Base-by-base conservation (phyloP, 2,888 invertebrate species). In the Athalia rosae region DNA sequence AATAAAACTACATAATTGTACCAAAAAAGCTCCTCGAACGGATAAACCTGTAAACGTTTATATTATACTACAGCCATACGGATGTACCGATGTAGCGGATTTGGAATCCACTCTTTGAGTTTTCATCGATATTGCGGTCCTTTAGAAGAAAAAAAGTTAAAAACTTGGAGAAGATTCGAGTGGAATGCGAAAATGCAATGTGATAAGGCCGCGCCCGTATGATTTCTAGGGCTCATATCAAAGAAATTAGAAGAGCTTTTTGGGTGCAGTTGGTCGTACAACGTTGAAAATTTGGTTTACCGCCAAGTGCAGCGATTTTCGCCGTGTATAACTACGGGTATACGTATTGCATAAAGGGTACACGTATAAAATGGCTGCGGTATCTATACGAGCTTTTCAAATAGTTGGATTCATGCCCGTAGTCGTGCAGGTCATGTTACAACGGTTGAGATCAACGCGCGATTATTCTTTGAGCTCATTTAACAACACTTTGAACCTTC, bases 201-300 rank as follows among this genome's bases (percentile, higher is more conserved):
- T 1, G 28, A 66, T 66, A 48, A 66, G 66, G 67, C 41, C n/a
- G 53, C 11, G 28, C 28, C 28, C 63, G n/a, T 15, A 7, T 4
- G 48, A 9, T 50, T 50, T 71, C 71, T 71, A 71, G 7, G 71
- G 13, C 71, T 71, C 45, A 71, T 58, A 71, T 58, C 48, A 47
- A 9, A 45, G 58, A 58, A 58, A 71, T 71, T 71, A 58, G n/a
- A 67, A n/a, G 58, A 71, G n/a, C 59, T 62, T 61, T 74, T 74
- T 61, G 74, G 45, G n/a, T 28, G 28, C 28, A 28, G 45, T 47
- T 64, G 4, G 4, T 43, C 5, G 5, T 48, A 8, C 13, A 71
- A 13, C 71, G 56, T 58, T 58, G 45, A 45, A 71, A 9, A 74
- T 48, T 74, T 74, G 74, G 74, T 74, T 47, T 62, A 50, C 7